These are phyloP conservation scores for Gallinago undulata DNA, from an alignment of 2,113 vertebrate genomes.

Conservation along the genomic window DNA sequence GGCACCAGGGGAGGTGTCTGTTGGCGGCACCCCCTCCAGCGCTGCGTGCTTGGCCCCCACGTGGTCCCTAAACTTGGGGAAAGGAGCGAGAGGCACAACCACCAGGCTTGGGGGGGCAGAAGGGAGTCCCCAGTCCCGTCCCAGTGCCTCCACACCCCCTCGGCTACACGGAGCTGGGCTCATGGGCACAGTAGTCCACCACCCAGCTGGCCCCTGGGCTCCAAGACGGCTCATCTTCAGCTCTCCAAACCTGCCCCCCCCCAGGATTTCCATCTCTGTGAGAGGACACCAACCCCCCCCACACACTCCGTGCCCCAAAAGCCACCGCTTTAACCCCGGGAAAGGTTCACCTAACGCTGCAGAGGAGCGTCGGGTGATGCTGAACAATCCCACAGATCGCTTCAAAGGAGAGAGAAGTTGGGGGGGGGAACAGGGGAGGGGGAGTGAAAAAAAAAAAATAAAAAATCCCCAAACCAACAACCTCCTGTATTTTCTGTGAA, in stretches of 20 bases:
- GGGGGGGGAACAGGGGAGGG: accelerated
- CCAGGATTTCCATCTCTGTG: accelerated
- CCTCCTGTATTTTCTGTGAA: neutral
- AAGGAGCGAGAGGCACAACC: accelerated
- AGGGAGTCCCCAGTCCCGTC: neutral
- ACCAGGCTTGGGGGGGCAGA: neutral
- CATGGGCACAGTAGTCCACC: accelerated
- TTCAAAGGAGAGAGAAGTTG: neutral
- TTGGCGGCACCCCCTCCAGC: accelerated
- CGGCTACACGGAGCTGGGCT: neutral
- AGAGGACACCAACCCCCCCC: neutral
- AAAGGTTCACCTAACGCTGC: neutral
- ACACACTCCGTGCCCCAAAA: neutral
- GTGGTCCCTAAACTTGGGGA: accelerated
- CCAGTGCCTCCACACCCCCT: neutral
- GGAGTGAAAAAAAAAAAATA: too few species aligned
- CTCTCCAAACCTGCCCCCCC: neutral
- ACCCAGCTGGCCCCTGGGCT: neutral
- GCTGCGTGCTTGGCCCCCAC: accelerated
- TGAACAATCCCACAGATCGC: neutral
- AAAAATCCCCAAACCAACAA: too few species aligned
- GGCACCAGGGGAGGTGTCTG: accelerated
- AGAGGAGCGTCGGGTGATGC: neutral
- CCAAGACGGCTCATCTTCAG: accelerated
- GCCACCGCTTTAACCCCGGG: accelerated